These are phyloP conservation scores for Euwallacea fornicatus DNA, from an alignment of 1,140 invertebrate genomes.

Conservation along the genomic window DNA sequence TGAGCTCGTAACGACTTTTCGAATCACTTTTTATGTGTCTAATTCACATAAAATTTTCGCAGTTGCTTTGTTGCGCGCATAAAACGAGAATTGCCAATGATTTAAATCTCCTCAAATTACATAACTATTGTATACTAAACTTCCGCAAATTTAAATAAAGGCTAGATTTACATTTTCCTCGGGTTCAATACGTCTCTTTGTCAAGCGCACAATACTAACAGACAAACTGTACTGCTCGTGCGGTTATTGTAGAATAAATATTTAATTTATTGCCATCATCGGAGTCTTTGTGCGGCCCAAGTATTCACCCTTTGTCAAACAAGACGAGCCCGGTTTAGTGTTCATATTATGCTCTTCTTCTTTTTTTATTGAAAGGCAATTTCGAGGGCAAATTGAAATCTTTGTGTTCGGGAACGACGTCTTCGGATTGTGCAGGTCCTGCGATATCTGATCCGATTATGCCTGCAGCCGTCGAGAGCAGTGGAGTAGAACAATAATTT, in stretches of 20 bases:
- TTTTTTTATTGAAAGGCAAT: constrained; percentile 53
- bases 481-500: constrained; percentile 36
- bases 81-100: neutral
- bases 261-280: constrained; percentile 4
- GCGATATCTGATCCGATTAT: constrained; percentile 55
- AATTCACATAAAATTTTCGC: too few species aligned
- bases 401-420: constrained; percentile 52
- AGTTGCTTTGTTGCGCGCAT: too few species aligned
- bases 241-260: neutral
- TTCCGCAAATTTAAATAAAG: neutral
- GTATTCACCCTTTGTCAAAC: constrained; percentile 39
- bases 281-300: neutral
- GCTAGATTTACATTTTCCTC: neutral
- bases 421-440: constrained; percentile 33
- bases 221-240: neutral
- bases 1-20: too few species aligned
- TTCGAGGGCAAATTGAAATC: constrained; percentile 55
- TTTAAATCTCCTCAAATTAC: neutral
- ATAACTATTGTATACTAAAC: neutral
- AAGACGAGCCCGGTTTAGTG: constrained; percentile 48
- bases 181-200: too few species aligned
- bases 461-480: constrained; percentile 39
- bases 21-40: too few species aligned
- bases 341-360: constrained; percentile 47
- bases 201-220: too few species aligned